A percentile compares a stretch with the other conserved stretches of the same genome.
Conservation (phyloP, 1,140 invertebrate genomes). For the Protaetia brevitarsis region DNA sequence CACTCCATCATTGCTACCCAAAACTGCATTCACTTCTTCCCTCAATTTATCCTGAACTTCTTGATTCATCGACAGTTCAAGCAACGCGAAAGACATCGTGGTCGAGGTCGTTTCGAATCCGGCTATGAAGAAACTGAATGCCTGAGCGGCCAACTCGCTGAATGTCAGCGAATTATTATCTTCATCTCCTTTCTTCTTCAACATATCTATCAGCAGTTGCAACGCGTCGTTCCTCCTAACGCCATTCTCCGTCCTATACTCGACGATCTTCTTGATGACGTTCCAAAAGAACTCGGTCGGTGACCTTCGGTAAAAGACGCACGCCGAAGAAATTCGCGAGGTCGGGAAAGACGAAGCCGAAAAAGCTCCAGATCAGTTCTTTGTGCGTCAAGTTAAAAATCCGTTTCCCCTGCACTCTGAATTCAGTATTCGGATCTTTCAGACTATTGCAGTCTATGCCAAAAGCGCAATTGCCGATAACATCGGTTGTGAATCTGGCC, state of each 20-base stretch:
- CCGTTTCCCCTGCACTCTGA: conserved; percentile 49
- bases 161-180: neutral
- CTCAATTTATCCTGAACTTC: conserved; percentile 50
- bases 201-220: conserved; percentile 29
- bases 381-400: conserved; percentile 29
- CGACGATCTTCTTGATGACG: conserved; percentile 33
- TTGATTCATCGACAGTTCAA: conserved; percentile 49
- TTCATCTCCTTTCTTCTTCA: neutral
- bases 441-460: conserved; percentile 57
- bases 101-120: conserved; percentile 53
- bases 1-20: conserved; percentile 49
- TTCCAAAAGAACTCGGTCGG: conserved; percentile 31
- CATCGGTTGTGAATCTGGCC: conserved; percentile 54
- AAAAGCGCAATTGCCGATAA: conserved; percentile 57
- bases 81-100: conserved; percentile 49
- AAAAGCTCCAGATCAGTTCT: neutral
- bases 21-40: conserved; percentile 48
- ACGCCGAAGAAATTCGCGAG: conserved; percentile 3
- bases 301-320: conserved; percentile 24
- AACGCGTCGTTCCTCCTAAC: conserved; percentile 32
- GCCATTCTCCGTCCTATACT: conserved; percentile 26
- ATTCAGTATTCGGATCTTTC: conserved; percentile 52
- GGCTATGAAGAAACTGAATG: conserved; percentile 43
- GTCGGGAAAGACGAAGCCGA: conserved; percentile 17
- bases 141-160: conserved; percentile 23